These are phyloP conservation scores for Phengaris alcon DNA, from an alignment of 2,888 invertebrate genomes.

Conservation along the genomic window DNA sequence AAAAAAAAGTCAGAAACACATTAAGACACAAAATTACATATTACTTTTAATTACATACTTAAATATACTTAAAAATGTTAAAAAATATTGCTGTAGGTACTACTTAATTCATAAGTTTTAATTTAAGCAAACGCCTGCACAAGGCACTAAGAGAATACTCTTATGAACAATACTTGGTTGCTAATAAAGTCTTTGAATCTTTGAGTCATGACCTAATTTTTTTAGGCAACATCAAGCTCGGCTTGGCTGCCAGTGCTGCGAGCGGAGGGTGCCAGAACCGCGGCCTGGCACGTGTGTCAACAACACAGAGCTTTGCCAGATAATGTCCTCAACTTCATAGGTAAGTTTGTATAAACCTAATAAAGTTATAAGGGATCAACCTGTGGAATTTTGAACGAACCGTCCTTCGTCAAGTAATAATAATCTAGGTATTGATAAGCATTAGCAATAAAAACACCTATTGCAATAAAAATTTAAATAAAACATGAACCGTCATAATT, in stretches of 20 bases:
- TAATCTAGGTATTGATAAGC: no score
- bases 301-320: slow-evolving; percentile 82
- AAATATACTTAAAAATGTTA: no score
- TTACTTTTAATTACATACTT: no score
- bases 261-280: slow-evolving; percentile 80
- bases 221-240: slow-evolving; percentile 80
- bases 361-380: neutral
- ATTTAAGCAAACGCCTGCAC: no score
- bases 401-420: neutral
- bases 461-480: no score
- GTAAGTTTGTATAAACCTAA: slow-evolving; percentile 44
- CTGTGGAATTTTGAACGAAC: neutral
- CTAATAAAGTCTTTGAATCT: neutral
- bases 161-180: no score
- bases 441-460: no score
- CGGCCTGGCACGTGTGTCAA: slow-evolving; percentile 84
- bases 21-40: no score
- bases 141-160: no score
- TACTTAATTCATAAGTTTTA: no score
- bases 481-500: neutral
- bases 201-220: slow-evolving; percentile 6
- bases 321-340: slow-evolving; percentile 85
- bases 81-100: no score
- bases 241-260: slow-evolving; percentile 84
- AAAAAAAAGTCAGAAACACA: no score